Percentiles rank a stretch among this genome's conserved stretches.
These are phyloP conservation scores for Oligia latruncula DNA, from an alignment of 2,888 invertebrate species.

Conservation along the genomic window DNA sequence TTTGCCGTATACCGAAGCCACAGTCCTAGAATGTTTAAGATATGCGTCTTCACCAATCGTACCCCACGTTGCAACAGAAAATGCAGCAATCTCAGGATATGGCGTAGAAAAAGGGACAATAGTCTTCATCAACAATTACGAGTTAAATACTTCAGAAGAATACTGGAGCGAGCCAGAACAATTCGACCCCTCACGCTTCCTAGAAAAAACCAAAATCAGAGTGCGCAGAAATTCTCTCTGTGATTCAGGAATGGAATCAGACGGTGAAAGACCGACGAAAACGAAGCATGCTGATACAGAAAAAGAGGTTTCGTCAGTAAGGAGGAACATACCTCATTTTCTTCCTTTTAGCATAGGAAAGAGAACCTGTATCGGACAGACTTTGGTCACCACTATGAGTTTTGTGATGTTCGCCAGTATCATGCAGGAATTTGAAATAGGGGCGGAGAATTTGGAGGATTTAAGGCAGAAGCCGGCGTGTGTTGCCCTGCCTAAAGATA, in stretches of 20 bases:
- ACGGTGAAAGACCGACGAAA: slow-evolving; percentile 76
- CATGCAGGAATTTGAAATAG: slow-evolving; percentile 92
- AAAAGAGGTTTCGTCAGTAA: slow-evolving; percentile 83
- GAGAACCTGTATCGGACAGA: slow-evolving; percentile 96
- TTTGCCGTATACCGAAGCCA: slow-evolving; percentile 95
- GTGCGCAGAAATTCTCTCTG: slow-evolving; percentile 85
- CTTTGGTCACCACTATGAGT: slow-evolving; percentile 93
- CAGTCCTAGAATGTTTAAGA: slow-evolving; percentile 94
- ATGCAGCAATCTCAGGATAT: slow-evolving; percentile 93
- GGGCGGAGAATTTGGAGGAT: slow-evolving; percentile 86
- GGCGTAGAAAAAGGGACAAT: slow-evolving; percentile 94
- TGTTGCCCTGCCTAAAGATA: slow-evolving; percentile 93
- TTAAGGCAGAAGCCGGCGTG: slow-evolving; percentile 92
- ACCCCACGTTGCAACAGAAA: slow-evolving; percentile 95
- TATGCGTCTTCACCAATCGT: slow-evolving; percentile 96
- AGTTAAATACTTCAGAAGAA: slow-evolving; percentile 93
- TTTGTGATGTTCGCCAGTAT: slow-evolving; percentile 93
- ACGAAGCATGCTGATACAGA: slow-evolving; percentile 76
- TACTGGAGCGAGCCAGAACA: slow-evolving; percentile 93
- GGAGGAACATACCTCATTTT: slow-evolving; percentile 92
- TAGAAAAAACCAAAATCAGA: slow-evolving; percentile 86
- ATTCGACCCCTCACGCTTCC: slow-evolving; percentile 94
- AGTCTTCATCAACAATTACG: slow-evolving; percentile 95
- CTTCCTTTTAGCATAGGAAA: slow-evolving; percentile 96
- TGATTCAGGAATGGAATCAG: slow-evolving; percentile 90